phyloP scores from a whole-genome alignment of 2,797 vertebrate species.

The Fistularia tabacaria region DNA sequence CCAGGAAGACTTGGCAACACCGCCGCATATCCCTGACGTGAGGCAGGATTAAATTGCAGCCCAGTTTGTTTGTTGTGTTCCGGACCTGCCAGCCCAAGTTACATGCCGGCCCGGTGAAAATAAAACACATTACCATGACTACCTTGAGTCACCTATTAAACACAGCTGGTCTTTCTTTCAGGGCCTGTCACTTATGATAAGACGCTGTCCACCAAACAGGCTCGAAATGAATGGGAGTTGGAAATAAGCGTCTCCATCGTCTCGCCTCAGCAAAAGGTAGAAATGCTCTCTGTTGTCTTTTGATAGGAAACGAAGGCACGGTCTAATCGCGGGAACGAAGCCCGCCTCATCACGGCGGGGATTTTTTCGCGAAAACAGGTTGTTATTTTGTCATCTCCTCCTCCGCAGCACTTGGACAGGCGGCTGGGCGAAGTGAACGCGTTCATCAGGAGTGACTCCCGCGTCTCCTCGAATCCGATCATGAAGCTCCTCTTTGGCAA shows the following conservation, averaged over 20 bases:
- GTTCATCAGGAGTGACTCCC: conserved; percentile 79
- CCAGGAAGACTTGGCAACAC: too few relatives aligned
- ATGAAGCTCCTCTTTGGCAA: conserved; percentile 84
- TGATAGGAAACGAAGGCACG: neutral
- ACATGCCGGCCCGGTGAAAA: neutral
- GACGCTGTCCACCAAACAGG: conserved; percentile 73
- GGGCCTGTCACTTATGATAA: conserved; percentile 66
- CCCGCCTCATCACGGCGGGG: neutral
- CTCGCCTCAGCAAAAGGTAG: conserved; percentile 78
- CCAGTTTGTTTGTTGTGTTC: neutral
- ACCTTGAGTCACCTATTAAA: too few relatives aligned
- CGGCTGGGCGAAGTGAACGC: conserved; percentile 72
- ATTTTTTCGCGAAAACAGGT: neutral
- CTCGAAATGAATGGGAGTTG: conserved; percentile 86
- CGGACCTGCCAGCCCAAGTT: neutral
- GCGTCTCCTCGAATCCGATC: conserved; percentile 81
- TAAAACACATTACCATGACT: neutral
- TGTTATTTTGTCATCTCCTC: neutral
- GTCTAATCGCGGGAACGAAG: neutral
- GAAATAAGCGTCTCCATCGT: conserved; percentile 69
- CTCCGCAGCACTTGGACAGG: conserved; percentile 74
- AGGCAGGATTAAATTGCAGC: too few relatives aligned
- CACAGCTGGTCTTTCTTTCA: conserved; percentile 43
- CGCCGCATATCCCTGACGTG: too few relatives aligned
- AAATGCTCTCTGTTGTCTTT: neutral